A percentile compares a stretch with the other conserved stretches of the same genome.
Evolutionary conservation across 2,113 vertebrate species (phyloP).

Genomic region (Mixornis gularis): DNA sequence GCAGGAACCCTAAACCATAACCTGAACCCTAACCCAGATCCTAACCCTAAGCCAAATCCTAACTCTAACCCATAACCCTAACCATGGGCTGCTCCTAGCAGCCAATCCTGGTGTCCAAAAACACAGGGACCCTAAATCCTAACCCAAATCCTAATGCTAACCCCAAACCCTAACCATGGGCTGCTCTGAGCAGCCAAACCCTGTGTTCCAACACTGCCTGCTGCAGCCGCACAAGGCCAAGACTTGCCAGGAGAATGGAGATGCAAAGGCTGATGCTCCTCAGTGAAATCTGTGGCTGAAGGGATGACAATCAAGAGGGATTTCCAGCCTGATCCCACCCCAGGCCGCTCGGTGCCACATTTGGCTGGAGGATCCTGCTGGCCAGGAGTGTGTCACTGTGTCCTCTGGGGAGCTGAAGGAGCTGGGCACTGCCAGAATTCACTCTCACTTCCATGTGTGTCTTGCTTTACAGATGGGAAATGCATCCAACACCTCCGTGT

Average conservation of each 20-base stretch:
- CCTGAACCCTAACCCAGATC: too few relatives aligned
- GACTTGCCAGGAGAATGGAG: not conserved
- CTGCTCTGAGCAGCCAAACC: too few relatives aligned
- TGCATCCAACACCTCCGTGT: slow-evolving; percentile 65
- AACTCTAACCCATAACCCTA: too few relatives aligned
- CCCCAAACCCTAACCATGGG: too few relatives aligned
- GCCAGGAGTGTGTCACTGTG: not conserved
- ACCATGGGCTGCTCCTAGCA: too few relatives aligned
- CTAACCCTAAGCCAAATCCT: too few relatives aligned
- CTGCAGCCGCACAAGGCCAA: not conserved
- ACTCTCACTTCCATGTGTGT: not conserved
- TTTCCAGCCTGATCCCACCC: not conserved
- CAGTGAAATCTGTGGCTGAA: not conserved
- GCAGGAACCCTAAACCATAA: too few relatives aligned
- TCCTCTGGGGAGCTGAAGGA: fast-evolving
- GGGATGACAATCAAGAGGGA: not conserved
- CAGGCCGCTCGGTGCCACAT: not conserved
- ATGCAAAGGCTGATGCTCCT: not conserved
- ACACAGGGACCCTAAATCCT: too few relatives aligned
- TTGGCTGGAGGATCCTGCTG: not conserved
- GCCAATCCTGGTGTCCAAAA: too few relatives aligned
- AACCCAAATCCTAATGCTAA: too few relatives aligned
- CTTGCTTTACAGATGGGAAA: slow-evolving; percentile 78
- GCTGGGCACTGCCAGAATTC: not conserved
- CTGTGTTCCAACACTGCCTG: fast-evolving